Conservation (phyloP, 2,113 vertebrate genomes). For the Passer domesticus region DNA sequence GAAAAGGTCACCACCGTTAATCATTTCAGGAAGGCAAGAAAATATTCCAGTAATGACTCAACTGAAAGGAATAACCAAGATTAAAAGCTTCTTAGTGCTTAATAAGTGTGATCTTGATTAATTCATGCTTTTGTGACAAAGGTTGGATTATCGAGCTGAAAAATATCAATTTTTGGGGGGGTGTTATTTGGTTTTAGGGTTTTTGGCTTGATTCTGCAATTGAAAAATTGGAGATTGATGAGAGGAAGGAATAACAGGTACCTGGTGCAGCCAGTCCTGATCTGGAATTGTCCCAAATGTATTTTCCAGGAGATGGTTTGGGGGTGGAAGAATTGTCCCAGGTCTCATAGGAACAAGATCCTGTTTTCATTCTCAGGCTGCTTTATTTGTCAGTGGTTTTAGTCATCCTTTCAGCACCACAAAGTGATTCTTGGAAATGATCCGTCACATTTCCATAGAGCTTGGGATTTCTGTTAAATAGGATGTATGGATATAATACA, state of each 20-base stretch:
- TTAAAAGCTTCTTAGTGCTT: neutral
- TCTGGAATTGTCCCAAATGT: neutral
- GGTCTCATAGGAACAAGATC: neutral
- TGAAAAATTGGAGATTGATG: accelerated
- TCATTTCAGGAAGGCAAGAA: conserved; percentile 24
- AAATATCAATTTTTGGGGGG: accelerated
- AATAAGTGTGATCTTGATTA: neutral
- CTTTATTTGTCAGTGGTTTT: neutral
- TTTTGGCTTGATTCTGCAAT: neutral
- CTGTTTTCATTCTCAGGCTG: neutral
- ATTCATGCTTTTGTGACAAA: neutral
- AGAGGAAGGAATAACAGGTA: neutral
- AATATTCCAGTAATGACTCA: conserved; percentile 25
- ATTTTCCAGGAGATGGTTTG: neutral
- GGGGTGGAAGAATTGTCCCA: neutral
- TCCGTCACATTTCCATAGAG: neutral
- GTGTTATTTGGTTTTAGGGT: neutral
- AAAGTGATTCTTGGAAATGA: neutral
- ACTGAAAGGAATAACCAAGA: neutral
- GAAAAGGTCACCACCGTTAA: conserved; percentile 43
- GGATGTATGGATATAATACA: accelerated
- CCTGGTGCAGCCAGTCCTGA: neutral
- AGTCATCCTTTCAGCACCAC: neutral
- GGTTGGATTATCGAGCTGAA: neutral
- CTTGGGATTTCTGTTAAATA: neutral